A percentile compares a stretch with the other conserved stretches of the same genome.
These are phyloP conservation scores for Neogobius melanostomus DNA, from an alignment of 2,113 vertebrate species.

Conservation along the genomic window DNA sequence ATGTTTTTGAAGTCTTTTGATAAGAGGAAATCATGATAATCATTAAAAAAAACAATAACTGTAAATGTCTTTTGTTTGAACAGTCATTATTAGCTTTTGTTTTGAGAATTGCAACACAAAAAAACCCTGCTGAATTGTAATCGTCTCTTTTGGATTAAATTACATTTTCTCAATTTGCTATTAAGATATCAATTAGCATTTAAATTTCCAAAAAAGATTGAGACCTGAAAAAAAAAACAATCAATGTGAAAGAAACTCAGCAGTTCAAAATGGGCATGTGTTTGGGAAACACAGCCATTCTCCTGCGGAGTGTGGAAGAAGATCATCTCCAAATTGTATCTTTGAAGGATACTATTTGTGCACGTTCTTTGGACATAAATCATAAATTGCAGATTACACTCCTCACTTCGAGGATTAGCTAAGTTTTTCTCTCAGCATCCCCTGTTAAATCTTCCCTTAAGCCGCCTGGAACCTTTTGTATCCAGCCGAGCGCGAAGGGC, in stretches of 20 bases:
- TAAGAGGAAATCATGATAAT: conserved; percentile 41
- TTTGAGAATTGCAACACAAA: conserved; percentile 62
- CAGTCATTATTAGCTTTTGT: conserved; percentile 56
- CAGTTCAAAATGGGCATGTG: conserved; percentile 19
- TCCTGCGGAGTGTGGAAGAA: background rate
- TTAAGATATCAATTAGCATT: conserved; percentile 83
- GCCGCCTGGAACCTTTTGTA: conserved; percentile 74
- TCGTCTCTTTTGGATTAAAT: conserved; percentile 73
- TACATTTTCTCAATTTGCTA: conserved; percentile 70
- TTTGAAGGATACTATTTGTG: conserved; percentile 38
- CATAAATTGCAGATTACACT: conserved; percentile 69
- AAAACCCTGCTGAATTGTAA: conserved; percentile 50
- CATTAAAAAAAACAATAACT: conserved; percentile 38
- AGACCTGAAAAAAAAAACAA: conserved; percentile 77
- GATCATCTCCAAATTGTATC: background rate
- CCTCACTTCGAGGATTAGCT: conserved; percentile 77
- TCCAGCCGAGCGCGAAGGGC: conserved; percentile 58
- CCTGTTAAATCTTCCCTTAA: conserved; percentile 72
- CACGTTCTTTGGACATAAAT: conserved; percentile 63
- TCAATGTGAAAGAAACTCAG: conserved; percentile 46
- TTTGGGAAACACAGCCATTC: background rate
- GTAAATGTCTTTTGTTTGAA: conserved; percentile 35
- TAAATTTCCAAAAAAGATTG: conserved; percentile 81
- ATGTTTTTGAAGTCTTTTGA: conserved; percentile 46
- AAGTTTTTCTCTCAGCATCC: conserved; percentile 74